Conservation (phyloP, 2,797 vertebrate genomes). For the Chaetophractus vellerosus region DNA sequence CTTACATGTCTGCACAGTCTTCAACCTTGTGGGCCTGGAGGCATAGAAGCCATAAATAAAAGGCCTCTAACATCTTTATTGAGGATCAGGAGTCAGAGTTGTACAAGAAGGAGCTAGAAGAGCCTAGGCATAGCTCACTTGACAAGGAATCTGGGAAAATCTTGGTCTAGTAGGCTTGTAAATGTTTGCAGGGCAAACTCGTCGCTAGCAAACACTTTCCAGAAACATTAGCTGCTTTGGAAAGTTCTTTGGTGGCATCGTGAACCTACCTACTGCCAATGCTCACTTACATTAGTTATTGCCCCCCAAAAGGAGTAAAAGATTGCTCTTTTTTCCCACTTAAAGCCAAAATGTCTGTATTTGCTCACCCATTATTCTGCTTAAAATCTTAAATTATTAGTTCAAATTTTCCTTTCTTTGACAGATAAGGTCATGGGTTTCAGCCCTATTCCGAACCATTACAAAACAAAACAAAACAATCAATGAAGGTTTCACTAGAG, state of each 20-base stretch:
- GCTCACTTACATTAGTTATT: background rate
- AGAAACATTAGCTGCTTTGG: background rate
- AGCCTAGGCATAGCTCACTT: background rate
- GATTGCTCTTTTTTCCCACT: background rate
- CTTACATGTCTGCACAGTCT: background rate
- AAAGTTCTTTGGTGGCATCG: background rate
- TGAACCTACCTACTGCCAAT: background rate
- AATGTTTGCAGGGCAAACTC: background rate
- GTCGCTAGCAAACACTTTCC: background rate
- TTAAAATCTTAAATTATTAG: background rate
- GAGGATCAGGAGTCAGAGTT: background rate
- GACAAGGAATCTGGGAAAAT: background rate
- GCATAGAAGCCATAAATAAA: background rate
- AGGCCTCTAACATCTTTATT: background rate
- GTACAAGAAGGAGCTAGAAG: background rate
- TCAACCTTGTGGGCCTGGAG: background rate
- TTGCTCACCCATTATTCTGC: background rate
- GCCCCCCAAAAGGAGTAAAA: background rate
- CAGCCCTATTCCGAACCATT: background rate
- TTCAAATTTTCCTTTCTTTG: background rate
- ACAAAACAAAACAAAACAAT: background rate
- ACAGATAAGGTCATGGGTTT: background rate
- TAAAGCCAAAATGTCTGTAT: background rate
- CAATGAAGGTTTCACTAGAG: background rate
- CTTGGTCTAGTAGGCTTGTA: background rate